Evolutionary conservation across 2,797 vertebrate species (phyloP).

Genomic region (Pangasius larnaudii): DNA sequence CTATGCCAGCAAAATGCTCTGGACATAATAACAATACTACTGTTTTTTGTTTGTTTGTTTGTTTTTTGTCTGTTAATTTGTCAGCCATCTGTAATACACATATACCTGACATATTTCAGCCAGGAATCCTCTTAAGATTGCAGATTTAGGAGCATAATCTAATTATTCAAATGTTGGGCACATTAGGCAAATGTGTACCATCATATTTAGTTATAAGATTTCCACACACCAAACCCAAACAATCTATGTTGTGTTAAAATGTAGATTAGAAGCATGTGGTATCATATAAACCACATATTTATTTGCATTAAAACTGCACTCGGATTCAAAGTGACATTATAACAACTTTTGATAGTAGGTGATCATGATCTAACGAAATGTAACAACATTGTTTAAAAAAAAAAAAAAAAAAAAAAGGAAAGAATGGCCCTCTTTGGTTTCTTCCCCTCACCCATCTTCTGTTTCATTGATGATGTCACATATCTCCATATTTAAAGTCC

Average conservation of each 20-base stretch:
- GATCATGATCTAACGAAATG: background rate
- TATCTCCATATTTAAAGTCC: constrained; percentile 99
- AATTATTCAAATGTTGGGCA: background rate
- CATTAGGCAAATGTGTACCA: background rate
- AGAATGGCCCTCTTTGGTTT: background rate
- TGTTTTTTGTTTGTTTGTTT: background rate
- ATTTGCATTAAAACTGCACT: background rate
- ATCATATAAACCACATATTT: background rate
- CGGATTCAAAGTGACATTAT: background rate
- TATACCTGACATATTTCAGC: background rate
- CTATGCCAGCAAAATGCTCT: too few relatives aligned
- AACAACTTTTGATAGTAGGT: background rate
- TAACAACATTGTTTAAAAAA: background rate
- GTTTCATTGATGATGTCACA: constrained; percentile 99
- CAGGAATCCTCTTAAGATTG: background rate
- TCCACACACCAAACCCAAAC: background rate
- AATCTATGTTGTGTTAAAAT: background rate
- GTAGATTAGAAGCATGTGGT: too few relatives aligned
- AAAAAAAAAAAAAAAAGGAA: background rate
- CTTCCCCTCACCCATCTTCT: constrained; percentile 89
- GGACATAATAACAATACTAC: background rate
- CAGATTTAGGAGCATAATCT: background rate
- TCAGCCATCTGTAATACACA: background rate
- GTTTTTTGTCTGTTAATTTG: background rate
- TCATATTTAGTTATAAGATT: background rate